Evolutionary conservation across 2,888 invertebrate genomes (phyloP).

Genomic region (Euspilapteryx auroguttella): DNA sequence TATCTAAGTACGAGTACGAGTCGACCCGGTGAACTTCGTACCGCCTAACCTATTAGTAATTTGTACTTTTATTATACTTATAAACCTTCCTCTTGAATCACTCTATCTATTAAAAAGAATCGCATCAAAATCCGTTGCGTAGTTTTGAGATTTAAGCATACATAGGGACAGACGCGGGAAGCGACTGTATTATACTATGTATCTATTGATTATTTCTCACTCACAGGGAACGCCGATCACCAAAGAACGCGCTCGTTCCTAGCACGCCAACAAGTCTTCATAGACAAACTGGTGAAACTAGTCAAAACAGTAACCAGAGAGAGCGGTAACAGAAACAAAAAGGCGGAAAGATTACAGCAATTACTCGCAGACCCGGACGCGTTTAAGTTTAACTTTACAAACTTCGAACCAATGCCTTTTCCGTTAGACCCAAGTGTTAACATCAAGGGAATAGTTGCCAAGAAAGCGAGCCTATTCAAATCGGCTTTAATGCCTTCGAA

Average conservation of each 20-base stretch:
- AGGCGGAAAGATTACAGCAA: conserved; percentile 86
- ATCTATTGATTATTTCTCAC: too few relatives aligned
- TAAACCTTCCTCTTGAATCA: too few relatives aligned
- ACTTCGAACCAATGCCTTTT: conserved; percentile 91
- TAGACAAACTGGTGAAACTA: conserved; percentile 85
- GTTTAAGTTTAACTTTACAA: conserved; percentile 84
- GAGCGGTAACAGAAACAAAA: conserved; percentile 88
- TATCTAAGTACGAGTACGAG: too few relatives aligned
- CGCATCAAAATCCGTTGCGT: too few relatives aligned
- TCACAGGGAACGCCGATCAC: conserved; percentile 69
- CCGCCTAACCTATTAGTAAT: too few relatives aligned
- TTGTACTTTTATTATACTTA: too few relatives aligned
- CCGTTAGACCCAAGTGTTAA: conserved; percentile 91
- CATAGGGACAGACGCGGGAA: too few relatives aligned
- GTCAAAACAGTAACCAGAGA: conserved; percentile 89
- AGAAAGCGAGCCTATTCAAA: conserved; percentile 92
- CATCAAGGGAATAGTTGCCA: conserved; percentile 85
- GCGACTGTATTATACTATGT: too few relatives aligned
- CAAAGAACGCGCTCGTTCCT: conserved; percentile 77
- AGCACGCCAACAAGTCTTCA: conserved; percentile 85
- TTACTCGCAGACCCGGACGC: conserved; percentile 79
- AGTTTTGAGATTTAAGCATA: too few relatives aligned
- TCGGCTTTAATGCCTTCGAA: conserved; percentile 94
- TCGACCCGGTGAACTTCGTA: too few relatives aligned
- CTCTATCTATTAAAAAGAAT: too few relatives aligned